Evolutionary conservation across 1,140 invertebrate genomes (phyloP), one percentile per base, ranked within the genome.

Genomic region (Polypedilum vanderplanki): DNA sequence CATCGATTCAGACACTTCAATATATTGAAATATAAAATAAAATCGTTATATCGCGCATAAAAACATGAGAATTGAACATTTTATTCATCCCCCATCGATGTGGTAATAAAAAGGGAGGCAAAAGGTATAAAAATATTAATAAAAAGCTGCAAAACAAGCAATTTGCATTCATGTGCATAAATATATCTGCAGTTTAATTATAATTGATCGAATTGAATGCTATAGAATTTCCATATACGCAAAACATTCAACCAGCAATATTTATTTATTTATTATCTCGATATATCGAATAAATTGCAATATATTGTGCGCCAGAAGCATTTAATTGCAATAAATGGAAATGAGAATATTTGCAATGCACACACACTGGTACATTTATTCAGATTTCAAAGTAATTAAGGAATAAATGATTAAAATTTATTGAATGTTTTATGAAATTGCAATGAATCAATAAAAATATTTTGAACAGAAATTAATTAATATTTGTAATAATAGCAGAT

Each of bases 241-340:
- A 57, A 57, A 57, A 57, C 4, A 57, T 57, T 57, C 46, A 15
- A 57, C 46, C 46, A 57, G 12, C 46, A 57, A 57, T 57, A 57
- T 57, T 57, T 33, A 33, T 57, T 57, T 33, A 33, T 33, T 33
- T n/a, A 57, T 57, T 57, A 57, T 57, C n/a, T 57, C 46, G 12
- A 57, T 15, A 15, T n/a, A 57, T 57, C n/a, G 46, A 57, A 15
- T 57, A 57, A 57, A 57, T 57, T 57, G 46, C n/a, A 57, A n/a
- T 57, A n/a, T 57, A 33, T 33, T 33, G 24, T 33, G 24, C 41
- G 15, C 46, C 46, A 57, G n/a, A n/a, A 57, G 46, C 46, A 57
- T 57, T 57, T 57, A n/a, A 57, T 57, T 57, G 46, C 46, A 57
- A 57, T 57, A 57, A 57, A 57, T 57, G 46, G 46, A 57, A 57